phyloP scores from a whole-genome alignment of 1,140 invertebrate genomes.

The Colletes gigas region DNA sequence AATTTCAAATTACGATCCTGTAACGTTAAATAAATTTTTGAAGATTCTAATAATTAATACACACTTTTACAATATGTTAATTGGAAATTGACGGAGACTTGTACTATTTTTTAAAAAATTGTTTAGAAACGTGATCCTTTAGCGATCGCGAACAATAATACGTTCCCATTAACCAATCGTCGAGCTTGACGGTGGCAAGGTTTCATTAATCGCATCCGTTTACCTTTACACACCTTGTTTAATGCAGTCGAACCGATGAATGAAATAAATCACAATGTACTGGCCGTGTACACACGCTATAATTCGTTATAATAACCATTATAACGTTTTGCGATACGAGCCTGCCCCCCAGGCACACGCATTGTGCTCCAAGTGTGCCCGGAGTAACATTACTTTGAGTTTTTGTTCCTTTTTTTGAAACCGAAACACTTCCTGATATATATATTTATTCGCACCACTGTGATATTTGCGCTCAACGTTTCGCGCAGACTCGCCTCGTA shows the following conservation, averaged over 20 bases:
- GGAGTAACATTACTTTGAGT: slow-evolving; percentile 10
- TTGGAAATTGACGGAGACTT: no score
- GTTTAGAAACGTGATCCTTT: no score
- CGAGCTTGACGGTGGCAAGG: no score
- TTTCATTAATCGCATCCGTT: not conserved
- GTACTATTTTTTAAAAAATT: no score
- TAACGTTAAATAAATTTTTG: no score
- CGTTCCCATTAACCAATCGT: no score
- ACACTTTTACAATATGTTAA: no score
- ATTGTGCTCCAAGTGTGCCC: not conserved
- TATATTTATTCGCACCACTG: not conserved
- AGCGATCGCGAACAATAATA: no score
- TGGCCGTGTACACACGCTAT: not conserved
- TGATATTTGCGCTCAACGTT: no score
- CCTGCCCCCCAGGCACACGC: not conserved
- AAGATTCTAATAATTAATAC: no score
- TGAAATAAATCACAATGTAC: slow-evolving; percentile 12
- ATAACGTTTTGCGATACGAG: slow-evolving; percentile 20
- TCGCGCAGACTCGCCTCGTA: no score
- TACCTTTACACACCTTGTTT: not conserved
- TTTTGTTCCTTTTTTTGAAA: not conserved
- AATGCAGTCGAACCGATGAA: not conserved
- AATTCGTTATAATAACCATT: slow-evolving; percentile 26
- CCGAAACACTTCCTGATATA: not conserved
- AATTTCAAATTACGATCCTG: no score